These are phyloP conservation scores for Dendrophyllia cribrosa DNA, from an alignment of 64 coral and sea anemone species.

Conservation along the genomic window DNA sequence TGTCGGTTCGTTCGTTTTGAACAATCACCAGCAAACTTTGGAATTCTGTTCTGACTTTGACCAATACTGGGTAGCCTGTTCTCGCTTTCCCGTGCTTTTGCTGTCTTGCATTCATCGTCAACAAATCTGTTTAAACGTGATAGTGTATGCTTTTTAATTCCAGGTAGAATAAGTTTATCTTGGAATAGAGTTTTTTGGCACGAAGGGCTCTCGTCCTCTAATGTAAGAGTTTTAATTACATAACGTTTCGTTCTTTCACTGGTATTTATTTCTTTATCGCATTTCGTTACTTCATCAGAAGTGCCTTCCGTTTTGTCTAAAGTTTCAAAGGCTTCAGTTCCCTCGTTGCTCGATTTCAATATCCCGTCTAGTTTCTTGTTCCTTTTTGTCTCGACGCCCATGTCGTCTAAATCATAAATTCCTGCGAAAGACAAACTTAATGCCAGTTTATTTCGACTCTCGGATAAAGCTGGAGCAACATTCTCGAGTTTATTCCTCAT, in stretches of 20 bases:
- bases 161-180: conserved; percentile 18
- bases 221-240: conserved; percentile 16
- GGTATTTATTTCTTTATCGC: not conserved
- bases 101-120: not conserved
- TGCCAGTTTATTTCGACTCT: conserved; percentile 10
- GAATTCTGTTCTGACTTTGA: not conserved
- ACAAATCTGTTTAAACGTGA: not conserved
- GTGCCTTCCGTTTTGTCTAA: not conserved
- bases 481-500: not conserved
- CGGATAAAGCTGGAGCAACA: not conserved
- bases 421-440: conserved; percentile 30
- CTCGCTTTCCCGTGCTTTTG: not conserved
- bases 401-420: conserved; percentile 39
- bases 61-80: conserved; percentile 24
- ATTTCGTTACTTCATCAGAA: not conserved
- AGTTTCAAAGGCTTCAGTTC: not conserved
- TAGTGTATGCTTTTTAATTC: not conserved
- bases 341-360: not conserved
- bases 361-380: not conserved
- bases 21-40: not conserved
- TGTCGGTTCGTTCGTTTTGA: not conserved
- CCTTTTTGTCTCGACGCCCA: not conserved
- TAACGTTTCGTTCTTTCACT: not conserved
- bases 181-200: not conserved
- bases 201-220: not conserved